Evolutionary conservation across 2,888 invertebrate species (phyloP), one percentile per base, ranked within the genome.

Genomic region (Aphidoletes aphidimyza): DNA sequence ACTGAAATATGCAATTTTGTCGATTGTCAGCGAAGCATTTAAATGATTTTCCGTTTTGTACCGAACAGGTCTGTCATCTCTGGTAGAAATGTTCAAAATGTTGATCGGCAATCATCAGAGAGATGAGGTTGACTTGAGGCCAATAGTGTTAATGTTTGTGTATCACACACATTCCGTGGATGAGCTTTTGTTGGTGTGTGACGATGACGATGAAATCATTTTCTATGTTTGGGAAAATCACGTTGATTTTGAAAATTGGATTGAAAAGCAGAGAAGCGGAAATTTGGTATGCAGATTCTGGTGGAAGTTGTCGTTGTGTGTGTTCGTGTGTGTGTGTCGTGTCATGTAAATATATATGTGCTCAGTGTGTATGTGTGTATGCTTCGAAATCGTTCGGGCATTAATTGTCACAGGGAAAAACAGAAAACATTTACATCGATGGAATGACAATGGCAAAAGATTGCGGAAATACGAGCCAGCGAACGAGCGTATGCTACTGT

Each of bases 331-430:
- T n/a, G n/a, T n/a, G n/a, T n/a, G n/a, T n/a, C n/a, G n/a, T n/a
- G n/a, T n/a, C n/a, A n/a, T n/a, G n/a, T n/a, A n/a, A n/a, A n/a
- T 69, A 69, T 30, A 30, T 69, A 69, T 69, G 30, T 69, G 69
- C n/a, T 30, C 34, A 69, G n/a, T n/a, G n/a, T n/a, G 30, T 69
- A 42, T 42, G 34, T 30, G 26, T 69, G 34, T 2, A 69, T 30
- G 26, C 30, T 30, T 69, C 42, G 42, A 30, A 30, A 30, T 69
- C 30, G 69, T 26, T 69, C 14, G 30, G 1, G 30, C n/a, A 69
- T 69, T 69, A 69, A 69, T 69, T 69, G 69, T 69, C 14, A 69
- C 26, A 69, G 69, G 22, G 2, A 3, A 22, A 1, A 69, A 30
- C 11, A 30, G 69, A 69, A 42, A 30, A 30, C 34, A 69, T 9